Evolutionary conservation across 2,113 vertebrate genomes (phyloP).

Genomic region (Aegotheles bennettii): DNA sequence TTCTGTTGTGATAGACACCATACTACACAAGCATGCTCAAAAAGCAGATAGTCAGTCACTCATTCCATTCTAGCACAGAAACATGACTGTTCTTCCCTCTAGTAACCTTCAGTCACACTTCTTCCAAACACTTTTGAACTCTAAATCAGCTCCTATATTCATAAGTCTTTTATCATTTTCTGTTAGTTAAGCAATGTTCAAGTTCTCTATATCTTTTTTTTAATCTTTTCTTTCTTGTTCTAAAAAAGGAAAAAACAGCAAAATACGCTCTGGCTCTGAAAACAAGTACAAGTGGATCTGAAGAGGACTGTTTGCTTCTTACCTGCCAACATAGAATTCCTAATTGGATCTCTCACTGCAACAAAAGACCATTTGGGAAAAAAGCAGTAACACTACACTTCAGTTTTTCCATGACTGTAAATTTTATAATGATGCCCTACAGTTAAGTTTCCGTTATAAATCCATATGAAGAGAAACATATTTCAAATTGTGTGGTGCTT

Average conservation of each 20-base stretch:
- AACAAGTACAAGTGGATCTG: not conserved
- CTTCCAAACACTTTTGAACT: not conserved
- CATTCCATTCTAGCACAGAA: not conserved
- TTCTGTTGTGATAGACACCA: not conserved
- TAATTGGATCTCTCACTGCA: not conserved
- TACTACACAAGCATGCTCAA: not conserved
- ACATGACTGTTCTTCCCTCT: rapidly evolving
- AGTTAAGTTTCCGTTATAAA: slow-evolving; percentile 17
- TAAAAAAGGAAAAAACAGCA: not conserved
- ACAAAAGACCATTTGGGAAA: slow-evolving; percentile 3
- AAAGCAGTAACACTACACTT: not conserved
- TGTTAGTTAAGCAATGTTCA: not conserved
- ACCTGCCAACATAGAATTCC: not conserved
- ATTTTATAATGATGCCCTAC: not conserved
- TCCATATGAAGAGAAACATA: not conserved
- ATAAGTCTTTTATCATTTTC: not conserved
- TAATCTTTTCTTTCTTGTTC: not conserved
- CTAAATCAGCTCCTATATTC: not conserved
- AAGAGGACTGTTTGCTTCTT: slow-evolving; percentile 20
- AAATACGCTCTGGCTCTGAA: not conserved
- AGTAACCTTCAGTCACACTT: not conserved
- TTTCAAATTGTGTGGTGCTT: not conserved
- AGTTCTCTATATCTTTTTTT: not conserved
- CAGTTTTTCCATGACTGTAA: not conserved
- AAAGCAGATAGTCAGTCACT: not conserved